Evolutionary conservation across 2,888 invertebrate species (phyloP).

Genomic region (Acanthosepion pharaonis): DNA sequence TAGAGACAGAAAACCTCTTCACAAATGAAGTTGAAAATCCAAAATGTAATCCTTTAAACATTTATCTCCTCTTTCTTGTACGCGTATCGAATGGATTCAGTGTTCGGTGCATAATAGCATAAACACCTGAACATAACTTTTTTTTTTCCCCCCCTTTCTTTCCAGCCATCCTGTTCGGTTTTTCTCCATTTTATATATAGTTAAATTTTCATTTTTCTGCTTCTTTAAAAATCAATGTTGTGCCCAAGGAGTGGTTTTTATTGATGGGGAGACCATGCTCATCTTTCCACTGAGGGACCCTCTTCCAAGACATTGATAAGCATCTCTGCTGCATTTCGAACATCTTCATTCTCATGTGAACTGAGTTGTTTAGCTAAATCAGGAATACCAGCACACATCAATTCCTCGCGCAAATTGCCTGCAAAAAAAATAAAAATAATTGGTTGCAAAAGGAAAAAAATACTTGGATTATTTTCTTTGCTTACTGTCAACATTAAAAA

Average conservation of each 20-base stretch:
- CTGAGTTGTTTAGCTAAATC: slow-evolving; percentile 60
- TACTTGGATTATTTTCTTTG: too few species aligned
- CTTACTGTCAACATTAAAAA: background rate
- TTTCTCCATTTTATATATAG: background rate
- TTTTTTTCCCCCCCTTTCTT: too few species aligned
- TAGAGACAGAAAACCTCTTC: background rate
- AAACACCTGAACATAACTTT: background rate
- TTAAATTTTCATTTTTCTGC: background rate
- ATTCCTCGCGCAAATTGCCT: slow-evolving; percentile 65
- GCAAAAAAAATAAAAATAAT: slow-evolving; percentile 50
- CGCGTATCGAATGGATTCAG: background rate
- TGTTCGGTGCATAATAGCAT: background rate
- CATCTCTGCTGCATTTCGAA: slow-evolving; percentile 61
- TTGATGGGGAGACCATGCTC: slow-evolving; percentile 49
- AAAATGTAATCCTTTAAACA: background rate
- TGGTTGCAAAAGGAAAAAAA: background rate
- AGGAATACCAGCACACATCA: slow-evolving; percentile 61
- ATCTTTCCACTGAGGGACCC: slow-evolving; percentile 57
- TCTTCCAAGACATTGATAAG: slow-evolving; percentile 61
- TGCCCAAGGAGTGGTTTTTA: background rate
- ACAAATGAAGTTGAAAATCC: background rate
- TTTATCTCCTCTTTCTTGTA: background rate
- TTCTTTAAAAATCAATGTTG: background rate
- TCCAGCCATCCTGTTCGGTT: background rate
- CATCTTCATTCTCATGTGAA: slow-evolving; percentile 62